Evolutionary conservation across 2,888 invertebrate genomes (phyloP).

Genomic region (Diarsia brunnea): DNA sequence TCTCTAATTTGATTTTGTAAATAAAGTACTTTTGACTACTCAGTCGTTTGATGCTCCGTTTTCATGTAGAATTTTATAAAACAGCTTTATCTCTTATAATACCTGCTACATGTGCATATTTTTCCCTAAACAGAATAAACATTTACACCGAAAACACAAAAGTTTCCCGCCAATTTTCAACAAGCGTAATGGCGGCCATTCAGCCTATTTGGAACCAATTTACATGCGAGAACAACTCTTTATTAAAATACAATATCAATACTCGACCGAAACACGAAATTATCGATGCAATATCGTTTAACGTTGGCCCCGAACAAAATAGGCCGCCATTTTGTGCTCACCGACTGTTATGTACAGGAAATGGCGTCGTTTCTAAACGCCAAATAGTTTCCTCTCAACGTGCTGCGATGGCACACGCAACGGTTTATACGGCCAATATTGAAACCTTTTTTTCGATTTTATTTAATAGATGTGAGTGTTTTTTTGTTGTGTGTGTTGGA

Average conservation of each 20-base stretch:
- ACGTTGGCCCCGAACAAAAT: conserved; percentile 61
- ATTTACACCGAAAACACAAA: conserved; percentile 23
- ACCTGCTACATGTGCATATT: too few species aligned
- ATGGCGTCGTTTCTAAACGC: conserved; percentile 72
- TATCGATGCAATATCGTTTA: conserved; percentile 68
- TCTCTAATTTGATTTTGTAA: not conserved
- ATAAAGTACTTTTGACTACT: not conserved
- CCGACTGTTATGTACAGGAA: conserved; percentile 67
- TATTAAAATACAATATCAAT: conserved; percentile 69
- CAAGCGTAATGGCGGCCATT: conserved; percentile 10
- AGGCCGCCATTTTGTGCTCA: conserved; percentile 64
- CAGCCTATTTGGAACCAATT: conserved; percentile 57
- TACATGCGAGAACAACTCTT: conserved; percentile 49
- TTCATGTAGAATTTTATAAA: not conserved
- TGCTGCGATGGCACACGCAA: conserved; percentile 51
- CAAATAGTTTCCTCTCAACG: conserved; percentile 72
- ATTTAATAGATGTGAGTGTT: conserved; percentile 14
- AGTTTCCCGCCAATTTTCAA: conserved; percentile 30
- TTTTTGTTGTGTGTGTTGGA: conserved; percentile 6
- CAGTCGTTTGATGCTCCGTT: not conserved
- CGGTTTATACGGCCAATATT: conserved; percentile 58
- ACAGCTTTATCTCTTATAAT: too few species aligned
- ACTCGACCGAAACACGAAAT: conserved; percentile 63
- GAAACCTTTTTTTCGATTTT: conserved; percentile 31
- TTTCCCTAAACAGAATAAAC: conserved; percentile 33